Evolutionary conservation across 1,140 invertebrate genomes (phyloP).

Genomic region (Glossosoma conforme): DNA sequence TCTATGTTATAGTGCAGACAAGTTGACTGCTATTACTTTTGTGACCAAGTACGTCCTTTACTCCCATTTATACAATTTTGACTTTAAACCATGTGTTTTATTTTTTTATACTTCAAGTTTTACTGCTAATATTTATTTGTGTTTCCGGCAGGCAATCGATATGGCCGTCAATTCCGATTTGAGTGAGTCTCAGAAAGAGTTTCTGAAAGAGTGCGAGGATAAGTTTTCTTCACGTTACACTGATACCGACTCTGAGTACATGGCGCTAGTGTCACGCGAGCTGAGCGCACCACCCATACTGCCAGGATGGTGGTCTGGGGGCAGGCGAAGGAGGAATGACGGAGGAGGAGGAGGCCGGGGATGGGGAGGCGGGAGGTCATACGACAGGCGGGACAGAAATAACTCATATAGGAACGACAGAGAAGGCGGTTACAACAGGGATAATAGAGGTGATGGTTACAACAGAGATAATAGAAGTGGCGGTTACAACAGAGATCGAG

Average conservation of each 20-base stretch:
- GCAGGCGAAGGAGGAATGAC: constrained; percentile 5
- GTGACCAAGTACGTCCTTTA: neutral
- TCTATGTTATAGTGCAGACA: constrained; percentile 5
- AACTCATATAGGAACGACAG: too few relatives aligned
- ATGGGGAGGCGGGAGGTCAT: neutral
- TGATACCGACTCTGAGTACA: constrained; percentile 45
- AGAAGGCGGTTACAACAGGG: neutral
- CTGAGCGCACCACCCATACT: constrained; percentile 41
- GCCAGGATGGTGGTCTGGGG: constrained; percentile 24
- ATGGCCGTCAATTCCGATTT: constrained; percentile 35
- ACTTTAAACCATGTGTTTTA: neutral
- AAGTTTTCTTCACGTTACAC: constrained; percentile 44
- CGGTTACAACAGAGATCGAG: neutral
- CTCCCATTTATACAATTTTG: neutral
- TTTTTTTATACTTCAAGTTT: constrained; percentile 3
- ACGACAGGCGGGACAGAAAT: neutral
- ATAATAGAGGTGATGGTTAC: constrained; percentile 1
- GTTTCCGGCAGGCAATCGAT: constrained; percentile 23
- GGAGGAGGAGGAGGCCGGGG: neutral
- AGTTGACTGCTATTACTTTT: neutral
- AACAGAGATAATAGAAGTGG: neutral
- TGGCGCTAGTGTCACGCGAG: constrained; percentile 41
- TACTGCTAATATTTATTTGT: constrained; percentile 4
- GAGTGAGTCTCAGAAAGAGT: constrained; percentile 40
- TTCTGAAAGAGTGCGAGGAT: constrained; percentile 42